A percentile compares a stretch with the other conserved stretches of the same genome.
These are phyloP conservation scores for Fulica atra DNA, from an alignment of 2,113 vertebrate genomes.

Conservation along the genomic window DNA sequence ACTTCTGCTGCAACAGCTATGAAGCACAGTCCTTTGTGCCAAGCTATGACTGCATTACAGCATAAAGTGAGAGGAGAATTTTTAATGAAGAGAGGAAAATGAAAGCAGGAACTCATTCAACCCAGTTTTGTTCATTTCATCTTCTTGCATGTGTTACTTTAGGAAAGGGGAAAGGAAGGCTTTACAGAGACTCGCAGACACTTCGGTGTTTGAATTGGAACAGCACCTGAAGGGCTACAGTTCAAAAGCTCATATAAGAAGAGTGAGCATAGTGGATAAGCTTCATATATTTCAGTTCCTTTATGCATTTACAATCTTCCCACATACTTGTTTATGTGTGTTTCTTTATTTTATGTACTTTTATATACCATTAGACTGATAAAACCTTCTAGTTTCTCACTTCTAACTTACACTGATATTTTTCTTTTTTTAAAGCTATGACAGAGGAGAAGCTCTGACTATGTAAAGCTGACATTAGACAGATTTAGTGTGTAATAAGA, in stretches of 20 bases:
- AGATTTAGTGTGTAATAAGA: background rate
- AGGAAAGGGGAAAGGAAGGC: background rate
- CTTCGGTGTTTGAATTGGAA: background rate
- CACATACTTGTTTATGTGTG: background rate
- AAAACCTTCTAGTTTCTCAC: background rate
- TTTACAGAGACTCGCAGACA: background rate
- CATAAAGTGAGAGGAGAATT: background rate
- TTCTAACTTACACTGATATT: background rate
- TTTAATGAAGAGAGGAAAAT: background rate
- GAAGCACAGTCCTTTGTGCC: background rate
- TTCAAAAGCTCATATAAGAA: background rate
- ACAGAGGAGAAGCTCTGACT: background rate
- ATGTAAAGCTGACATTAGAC: background rate
- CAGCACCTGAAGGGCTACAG: background rate
- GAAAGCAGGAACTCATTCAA: background rate
- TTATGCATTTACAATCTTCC: background rate
- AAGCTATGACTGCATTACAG: background rate
- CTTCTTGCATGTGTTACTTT: background rate
- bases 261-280: rapidly evolving
- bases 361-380: background rate
- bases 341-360: background rate
- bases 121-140: background rate
- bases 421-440: background rate
- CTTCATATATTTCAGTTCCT: background rate
- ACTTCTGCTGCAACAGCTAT: background rate